phyloP scores from a whole-genome alignment of 92 coral and sea anemone species.

The Plumapathes pennacea region DNA sequence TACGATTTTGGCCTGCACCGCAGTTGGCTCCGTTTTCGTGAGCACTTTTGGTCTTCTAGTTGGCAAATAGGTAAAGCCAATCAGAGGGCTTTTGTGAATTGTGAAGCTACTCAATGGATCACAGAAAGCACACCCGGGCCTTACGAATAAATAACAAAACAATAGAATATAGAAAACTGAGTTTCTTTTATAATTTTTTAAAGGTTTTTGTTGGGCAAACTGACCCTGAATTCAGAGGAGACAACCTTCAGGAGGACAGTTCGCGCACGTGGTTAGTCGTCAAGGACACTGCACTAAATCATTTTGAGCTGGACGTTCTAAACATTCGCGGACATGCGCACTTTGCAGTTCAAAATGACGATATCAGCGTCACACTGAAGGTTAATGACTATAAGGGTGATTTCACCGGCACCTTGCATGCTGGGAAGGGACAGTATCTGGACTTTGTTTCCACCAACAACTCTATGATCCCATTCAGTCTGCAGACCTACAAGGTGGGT shows the following conservation, averaged over 20 bases:
- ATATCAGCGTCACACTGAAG: slow-evolving; percentile 44
- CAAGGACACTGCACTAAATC: slow-evolving; percentile 22
- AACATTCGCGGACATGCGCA: slow-evolving; percentile 91
- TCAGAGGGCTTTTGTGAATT: no score
- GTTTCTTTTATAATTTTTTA: no score
- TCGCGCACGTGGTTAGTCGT: slow-evolving; percentile 89
- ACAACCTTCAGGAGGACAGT: slow-evolving; percentile 71
- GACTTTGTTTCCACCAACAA: slow-evolving; percentile 50
- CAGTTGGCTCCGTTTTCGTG: no score
- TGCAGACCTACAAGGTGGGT: slow-evolving; percentile 90
- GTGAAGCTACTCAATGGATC: no score
- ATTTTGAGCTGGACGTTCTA: slow-evolving; percentile 69
- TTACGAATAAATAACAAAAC: no score
- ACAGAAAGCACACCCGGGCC: no score
- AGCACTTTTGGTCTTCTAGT: no score
- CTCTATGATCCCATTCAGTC: slow-evolving; percentile 78
- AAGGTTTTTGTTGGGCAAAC: slow-evolving; percentile 82
- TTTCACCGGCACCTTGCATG: slow-evolving; percentile 81
- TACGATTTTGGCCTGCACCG: no score
- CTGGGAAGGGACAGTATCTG: slow-evolving; percentile 67
- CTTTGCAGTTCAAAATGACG: slow-evolving; percentile 61
- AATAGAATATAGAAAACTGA: no score
- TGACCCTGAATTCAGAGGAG: slow-evolving; percentile 42
- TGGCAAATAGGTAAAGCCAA: no score
- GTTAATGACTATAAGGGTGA: slow-evolving; percentile 78